Evolutionary conservation across 2,797 vertebrate species (phyloP).

Genomic region (Denticeps clupeoides): DNA sequence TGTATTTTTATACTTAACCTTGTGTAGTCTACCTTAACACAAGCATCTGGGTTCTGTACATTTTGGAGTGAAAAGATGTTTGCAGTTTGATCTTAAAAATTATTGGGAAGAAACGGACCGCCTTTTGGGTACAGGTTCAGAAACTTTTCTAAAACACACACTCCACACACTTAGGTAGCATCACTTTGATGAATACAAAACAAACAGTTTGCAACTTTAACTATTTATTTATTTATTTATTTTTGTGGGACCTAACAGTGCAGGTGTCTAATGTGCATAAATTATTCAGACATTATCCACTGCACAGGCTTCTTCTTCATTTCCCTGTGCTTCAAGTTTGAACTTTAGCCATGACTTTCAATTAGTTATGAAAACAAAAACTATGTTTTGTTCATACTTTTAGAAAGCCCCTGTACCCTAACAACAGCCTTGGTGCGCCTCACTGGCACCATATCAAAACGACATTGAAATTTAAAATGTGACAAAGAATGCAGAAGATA

Average conservation of each 20-base stretch:
- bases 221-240: not conserved
- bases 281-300: conserved; percentile 21
- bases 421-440: conserved; percentile 26
- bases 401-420: conserved; percentile 20
- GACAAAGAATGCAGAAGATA: conserved; percentile 21
- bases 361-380: conserved; percentile 48
- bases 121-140: too few relatives aligned
- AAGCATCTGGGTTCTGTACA: too few relatives aligned
- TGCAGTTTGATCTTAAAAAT: too few relatives aligned
- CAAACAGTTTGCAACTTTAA: too few relatives aligned
- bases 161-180: too few relatives aligned
- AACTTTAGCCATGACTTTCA: conserved; percentile 34
- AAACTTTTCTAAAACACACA: too few relatives aligned
- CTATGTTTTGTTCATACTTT: conserved; percentile 33
- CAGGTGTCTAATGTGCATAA: conserved; percentile 24
- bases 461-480: conserved; percentile 29
- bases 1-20: too few relatives aligned
- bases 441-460: conserved; percentile 21
- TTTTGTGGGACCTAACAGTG: conserved; percentile 26
- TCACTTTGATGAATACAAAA: too few relatives aligned
- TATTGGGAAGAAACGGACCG: too few relatives aligned
- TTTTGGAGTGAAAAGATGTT: too few relatives aligned
- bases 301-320: conserved; percentile 16
- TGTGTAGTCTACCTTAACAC: too few relatives aligned
- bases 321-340: conserved; percentile 21